phyloP scores from a whole-genome alignment of 2,113 vertebrate species.

The Junco hyemalis region DNA sequence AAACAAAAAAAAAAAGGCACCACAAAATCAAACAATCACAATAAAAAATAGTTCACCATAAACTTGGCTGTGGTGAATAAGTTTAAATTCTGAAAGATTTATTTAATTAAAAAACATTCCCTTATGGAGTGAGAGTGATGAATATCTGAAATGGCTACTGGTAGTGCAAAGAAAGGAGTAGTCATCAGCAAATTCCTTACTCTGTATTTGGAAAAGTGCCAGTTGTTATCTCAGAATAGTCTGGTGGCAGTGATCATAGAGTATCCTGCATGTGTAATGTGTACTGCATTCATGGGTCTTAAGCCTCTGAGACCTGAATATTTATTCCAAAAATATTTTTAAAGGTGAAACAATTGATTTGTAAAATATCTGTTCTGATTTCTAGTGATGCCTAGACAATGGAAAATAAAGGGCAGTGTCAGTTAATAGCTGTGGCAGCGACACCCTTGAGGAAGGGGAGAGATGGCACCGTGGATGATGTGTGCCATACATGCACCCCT shows the following conservation, averaged over 20 bases:
- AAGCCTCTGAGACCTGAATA: background rate
- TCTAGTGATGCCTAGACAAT: background rate
- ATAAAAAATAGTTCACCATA: background rate
- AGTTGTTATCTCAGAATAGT: background rate
- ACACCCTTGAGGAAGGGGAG: background rate
- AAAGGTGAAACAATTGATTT: background rate
- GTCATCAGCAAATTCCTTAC: background rate
- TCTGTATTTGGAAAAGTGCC: background rate
- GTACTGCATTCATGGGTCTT: background rate
- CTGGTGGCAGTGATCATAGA: background rate
- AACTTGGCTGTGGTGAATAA: background rate
- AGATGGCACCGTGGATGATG: background rate
- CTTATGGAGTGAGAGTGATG: background rate
- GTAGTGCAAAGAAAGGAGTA: background rate
- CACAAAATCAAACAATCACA: background rate
- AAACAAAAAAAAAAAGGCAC: background rate
- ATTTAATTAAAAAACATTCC: background rate
- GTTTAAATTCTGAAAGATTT: background rate
- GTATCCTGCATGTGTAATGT: background rate
- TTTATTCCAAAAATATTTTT: background rate
- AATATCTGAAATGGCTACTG: background rate
- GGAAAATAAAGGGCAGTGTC: background rate
- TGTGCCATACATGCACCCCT: rapidly evolving
- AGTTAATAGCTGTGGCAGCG: background rate
- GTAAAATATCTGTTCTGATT: background rate